A percentile compares a stretch with the other conserved stretches of the same genome.
phyloP scores from a whole-genome alignment of 2,888 invertebrate species.

The Drosophila nr. perissopoda region DNA sequence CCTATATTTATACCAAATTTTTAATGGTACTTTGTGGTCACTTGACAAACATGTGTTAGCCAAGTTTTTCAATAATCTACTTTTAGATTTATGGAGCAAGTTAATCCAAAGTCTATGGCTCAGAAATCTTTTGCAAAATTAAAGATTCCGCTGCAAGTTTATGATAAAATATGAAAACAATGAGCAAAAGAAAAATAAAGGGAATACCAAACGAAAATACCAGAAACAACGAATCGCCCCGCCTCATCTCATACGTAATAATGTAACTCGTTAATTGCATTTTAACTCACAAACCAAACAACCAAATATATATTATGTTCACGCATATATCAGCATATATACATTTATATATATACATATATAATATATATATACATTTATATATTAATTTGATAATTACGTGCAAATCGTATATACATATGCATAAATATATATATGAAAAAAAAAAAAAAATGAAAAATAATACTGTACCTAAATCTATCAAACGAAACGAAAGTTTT shows the following conservation, averaged over 20 bases:
- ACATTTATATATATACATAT: constrained; percentile 19
- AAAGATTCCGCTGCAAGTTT: constrained; percentile 39
- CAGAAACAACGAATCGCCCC: constrained; percentile 73
- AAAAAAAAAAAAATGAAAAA: constrained; percentile 4
- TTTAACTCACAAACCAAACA: constrained; percentile 69
- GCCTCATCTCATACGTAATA: constrained; percentile 80
- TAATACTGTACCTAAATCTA: constrained; percentile 65
- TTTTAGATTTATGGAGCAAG: not conserved
- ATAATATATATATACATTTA: constrained; percentile 6
- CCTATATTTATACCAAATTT: not conserved
- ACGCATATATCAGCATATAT: constrained; percentile 46
- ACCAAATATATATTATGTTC: constrained; percentile 55
- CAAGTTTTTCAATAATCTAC: not conserved
- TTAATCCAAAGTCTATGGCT: not conserved
- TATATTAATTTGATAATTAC: constrained; percentile 67
- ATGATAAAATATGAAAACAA: constrained; percentile 12
- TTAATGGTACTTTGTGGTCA: not conserved
- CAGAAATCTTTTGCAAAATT: not conserved
- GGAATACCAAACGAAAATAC: constrained; percentile 27
- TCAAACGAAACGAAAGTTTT: constrained; percentile 65
- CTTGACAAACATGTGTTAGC: not conserved
- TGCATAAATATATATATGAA: constrained; percentile 30
- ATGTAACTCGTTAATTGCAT: constrained; percentile 73
- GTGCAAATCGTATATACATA: constrained; percentile 63
- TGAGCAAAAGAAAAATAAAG: constrained; percentile 16